Conservation (phyloP, 1,140 invertebrate species). For the Harlomillsia oculata region DNA sequence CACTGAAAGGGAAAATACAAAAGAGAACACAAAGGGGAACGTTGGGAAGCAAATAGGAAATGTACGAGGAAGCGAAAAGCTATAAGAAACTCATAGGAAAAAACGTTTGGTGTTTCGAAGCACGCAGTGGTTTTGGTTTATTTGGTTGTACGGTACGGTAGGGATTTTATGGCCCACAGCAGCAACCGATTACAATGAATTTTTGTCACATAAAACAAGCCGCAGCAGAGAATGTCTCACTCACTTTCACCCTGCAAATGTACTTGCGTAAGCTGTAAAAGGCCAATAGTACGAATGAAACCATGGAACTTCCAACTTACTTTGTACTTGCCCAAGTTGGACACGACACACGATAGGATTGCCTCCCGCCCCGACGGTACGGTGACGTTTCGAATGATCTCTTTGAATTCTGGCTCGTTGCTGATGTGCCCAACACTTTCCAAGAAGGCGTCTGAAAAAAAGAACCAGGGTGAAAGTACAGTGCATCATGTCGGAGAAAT, state of each 20-base stretch:
- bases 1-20: no score
- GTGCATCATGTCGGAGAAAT: no score
- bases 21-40: no score
- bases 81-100: no score
- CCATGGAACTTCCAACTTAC: conserved; percentile 45
- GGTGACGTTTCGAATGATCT: conserved; percentile 65
- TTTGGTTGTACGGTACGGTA: conserved; percentile 9
- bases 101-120: no score
- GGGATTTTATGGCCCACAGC: conserved; percentile 34
- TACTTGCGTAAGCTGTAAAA: no score
- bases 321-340: conserved; percentile 67
- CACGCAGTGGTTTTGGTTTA: no score
- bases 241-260: no score
- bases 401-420: conserved; percentile 58
- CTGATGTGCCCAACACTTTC: conserved; percentile 28
- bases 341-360: conserved; percentile 64
- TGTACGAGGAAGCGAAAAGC: no score
- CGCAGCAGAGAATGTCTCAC: conserved; percentile 21
- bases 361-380: conserved; percentile 67
- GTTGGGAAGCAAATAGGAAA: no score
- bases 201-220: conserved; percentile 35
- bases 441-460: conserved; percentile 29
- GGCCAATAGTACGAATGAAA: no score
- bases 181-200: conserved; percentile 36
- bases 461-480: no score